A percentile compares a stretch with the other conserved stretches of the same genome.
Conservation (phyloP, 2,113 vertebrate species). For the Caloenas nicobarica region DNA sequence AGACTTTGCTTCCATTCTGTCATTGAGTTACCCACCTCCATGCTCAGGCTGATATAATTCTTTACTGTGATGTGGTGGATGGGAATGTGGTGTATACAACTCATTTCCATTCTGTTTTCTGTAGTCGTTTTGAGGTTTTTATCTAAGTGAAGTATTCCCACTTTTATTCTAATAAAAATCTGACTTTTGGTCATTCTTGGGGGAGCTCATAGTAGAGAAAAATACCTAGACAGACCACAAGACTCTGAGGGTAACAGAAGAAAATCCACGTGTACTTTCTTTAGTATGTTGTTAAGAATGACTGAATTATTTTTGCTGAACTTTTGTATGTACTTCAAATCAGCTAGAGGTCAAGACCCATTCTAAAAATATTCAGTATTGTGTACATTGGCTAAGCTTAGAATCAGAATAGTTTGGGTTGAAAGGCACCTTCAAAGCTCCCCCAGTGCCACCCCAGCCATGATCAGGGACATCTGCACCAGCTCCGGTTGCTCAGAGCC, state of each 20-base stretch:
- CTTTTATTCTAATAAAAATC: neutral
- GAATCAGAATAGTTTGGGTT: too few relatives aligned
- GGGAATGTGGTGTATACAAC: neutral
- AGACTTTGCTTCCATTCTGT: neutral
- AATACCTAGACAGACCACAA: neutral
- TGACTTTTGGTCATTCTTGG: neutral
- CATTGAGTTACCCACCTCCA: neutral
- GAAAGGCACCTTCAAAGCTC: too few relatives aligned
- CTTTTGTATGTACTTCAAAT: neutral
- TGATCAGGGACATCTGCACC: too few relatives aligned
- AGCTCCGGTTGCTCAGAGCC: too few relatives aligned
- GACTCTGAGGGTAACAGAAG: neutral
- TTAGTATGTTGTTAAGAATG: neutral
- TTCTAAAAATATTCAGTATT: neutral
- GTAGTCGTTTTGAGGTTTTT: neutral
- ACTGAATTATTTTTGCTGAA: neutral
- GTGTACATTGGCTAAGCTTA: neutral
- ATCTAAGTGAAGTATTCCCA: neutral
- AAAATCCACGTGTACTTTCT: neutral
- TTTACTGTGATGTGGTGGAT: neutral
- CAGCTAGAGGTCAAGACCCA: neutral
- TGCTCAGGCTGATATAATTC: neutral
- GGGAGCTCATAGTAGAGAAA: neutral
- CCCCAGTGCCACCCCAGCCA: too few relatives aligned
- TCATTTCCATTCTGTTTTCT: neutral